phyloP scores from a whole-genome alignment of 2,888 invertebrate genomes.

The Flexamia atlantica region DNA sequence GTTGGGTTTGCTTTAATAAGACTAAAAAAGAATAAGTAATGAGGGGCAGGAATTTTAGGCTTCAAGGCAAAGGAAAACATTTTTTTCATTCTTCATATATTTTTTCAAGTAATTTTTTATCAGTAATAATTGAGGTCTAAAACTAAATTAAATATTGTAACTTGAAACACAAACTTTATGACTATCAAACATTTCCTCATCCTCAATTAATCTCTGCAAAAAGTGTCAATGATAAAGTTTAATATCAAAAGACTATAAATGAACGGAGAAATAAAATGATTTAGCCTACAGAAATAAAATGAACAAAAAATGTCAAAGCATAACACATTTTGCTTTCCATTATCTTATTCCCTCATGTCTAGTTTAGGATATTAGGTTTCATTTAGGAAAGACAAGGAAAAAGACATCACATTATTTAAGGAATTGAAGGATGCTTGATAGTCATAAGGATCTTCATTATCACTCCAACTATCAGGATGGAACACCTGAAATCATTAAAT shows the following conservation, averaged over 20 bases:
- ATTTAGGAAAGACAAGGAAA: neutral
- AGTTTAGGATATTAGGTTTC: neutral
- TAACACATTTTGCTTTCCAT: constrained; percentile 2
- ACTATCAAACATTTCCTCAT: constrained; percentile 41
- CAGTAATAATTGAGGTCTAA: neutral
- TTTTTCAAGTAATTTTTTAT: neutral
- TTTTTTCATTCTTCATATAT: neutral
- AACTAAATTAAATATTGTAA: neutral
- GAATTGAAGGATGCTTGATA: constrained; percentile 48
- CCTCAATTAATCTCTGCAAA: neutral
- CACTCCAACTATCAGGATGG: constrained; percentile 8
- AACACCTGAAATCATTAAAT: constrained; percentile 13
- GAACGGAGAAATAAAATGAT: no score
- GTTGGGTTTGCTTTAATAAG: neutral
- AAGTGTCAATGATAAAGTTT: no score
- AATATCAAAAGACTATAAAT: no score
- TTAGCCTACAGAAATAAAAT: neutral
- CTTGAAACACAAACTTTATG: neutral
- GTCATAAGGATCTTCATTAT: constrained; percentile 41
- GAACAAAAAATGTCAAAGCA: neutral
- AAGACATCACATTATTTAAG: constrained; percentile 24
- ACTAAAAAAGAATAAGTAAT: neutral
- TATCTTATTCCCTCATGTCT: neutral
- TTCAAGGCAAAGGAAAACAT: neutral
- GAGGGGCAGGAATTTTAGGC: neutral